phyloP scores from a whole-genome alignment of 1,140 invertebrate genomes.

The Pygmarrhopalites habei region DNA sequence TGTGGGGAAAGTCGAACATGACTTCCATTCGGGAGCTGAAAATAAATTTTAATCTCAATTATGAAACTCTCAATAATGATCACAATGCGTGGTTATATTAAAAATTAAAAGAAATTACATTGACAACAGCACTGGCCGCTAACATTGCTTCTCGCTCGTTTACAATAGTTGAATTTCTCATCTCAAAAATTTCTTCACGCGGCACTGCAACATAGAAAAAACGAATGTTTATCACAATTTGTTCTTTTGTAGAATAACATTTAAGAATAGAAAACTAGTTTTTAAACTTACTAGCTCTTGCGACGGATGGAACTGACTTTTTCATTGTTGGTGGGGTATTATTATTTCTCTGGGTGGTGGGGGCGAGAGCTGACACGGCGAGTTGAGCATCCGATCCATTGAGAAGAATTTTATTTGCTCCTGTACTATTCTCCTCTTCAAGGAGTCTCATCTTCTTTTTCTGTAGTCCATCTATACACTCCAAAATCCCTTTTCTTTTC shows the following conservation, averaged over 20 bases:
- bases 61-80: no score
- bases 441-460: constrained; percentile 30
- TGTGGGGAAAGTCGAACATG: constrained; percentile 12
- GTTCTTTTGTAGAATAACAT: no score
- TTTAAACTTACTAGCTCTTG: no score
- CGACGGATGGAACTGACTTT: constrained; percentile 9
- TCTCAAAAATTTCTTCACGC: constrained; percentile 6
- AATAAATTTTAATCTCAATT: no score
- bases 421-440: constrained; percentile 12
- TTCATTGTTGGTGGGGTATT: background rate
- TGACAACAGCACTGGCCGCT: constrained; percentile 32
- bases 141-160: constrained; percentile 25
- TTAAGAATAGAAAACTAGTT: no score
- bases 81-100: no score
- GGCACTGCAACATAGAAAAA: no score
- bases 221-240: no score
- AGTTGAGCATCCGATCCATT: constrained; percentile 1
- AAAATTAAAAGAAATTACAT: no score
- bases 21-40: constrained; percentile 1
- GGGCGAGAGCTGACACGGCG: background rate
- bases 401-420: background rate
- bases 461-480: constrained; percentile 36
- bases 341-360: constrained; percentile 2
- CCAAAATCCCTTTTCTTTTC: constrained; percentile 28
- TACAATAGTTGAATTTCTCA: constrained; percentile 12